These are phyloP conservation scores for Drosophila tanythrix DNA, from an alignment of 2,888 invertebrate species.

Conservation along the genomic window DNA sequence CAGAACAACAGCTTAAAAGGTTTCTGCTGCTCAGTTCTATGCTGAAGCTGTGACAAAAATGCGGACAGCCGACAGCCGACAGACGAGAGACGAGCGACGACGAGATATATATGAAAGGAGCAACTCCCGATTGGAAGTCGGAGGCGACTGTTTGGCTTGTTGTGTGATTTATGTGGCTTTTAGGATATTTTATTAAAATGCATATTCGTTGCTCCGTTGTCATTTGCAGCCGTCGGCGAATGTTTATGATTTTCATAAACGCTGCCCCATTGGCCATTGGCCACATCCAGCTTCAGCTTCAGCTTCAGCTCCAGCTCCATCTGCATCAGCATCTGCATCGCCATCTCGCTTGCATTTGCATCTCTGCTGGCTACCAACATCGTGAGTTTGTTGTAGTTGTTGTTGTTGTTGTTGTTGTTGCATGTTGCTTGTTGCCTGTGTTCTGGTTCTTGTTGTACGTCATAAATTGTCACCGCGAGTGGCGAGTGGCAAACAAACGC, in stretches of 20 bases:
- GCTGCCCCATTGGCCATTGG: constrained; percentile 61
- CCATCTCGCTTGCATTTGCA: constrained; percentile 34
- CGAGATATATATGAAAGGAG: constrained; percentile 3
- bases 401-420: constrained; percentile 1
- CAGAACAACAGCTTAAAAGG: constrained; percentile 2
- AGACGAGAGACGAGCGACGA: not conserved
- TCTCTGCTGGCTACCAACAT: constrained; percentile 45
- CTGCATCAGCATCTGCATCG: constrained; percentile 30
- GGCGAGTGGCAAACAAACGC: constrained; percentile 31
- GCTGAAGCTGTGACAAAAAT: constrained; percentile 8
- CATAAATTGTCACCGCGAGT: constrained; percentile 82
- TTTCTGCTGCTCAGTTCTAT: not conserved
- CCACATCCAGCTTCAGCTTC: not conserved
- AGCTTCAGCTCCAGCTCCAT: constrained; percentile 13
- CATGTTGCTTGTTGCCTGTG: constrained; percentile 14
- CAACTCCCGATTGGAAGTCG: not conserved
- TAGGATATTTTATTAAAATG: constrained; percentile 85
- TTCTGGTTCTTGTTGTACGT: constrained; percentile 67
- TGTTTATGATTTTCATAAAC: constrained; percentile 85
- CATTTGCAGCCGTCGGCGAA: constrained; percentile 80
- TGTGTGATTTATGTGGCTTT: constrained; percentile 85
- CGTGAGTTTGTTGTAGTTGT: constrained; percentile 21
- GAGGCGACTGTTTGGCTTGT: constrained; percentile 11
- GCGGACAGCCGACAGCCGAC: not conserved
- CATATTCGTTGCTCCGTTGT: constrained; percentile 85